Conservation (phyloP, 2,888 invertebrate species). For the Tetheella fluctuosa region DNA sequence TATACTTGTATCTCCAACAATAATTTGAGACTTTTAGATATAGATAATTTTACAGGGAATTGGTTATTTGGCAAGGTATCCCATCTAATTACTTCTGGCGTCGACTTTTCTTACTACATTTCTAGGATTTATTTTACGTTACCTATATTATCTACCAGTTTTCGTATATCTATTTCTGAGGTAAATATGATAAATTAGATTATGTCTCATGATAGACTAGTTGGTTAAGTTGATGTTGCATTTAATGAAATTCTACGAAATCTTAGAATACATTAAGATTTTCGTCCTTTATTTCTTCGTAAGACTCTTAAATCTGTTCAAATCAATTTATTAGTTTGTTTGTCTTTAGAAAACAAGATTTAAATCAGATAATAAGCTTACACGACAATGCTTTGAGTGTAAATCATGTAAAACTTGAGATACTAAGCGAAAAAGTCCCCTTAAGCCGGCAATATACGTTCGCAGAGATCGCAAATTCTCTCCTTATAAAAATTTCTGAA, state of each 20-base stretch:
- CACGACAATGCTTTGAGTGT: conserved; percentile 9
- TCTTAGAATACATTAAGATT: too few relatives aligned
- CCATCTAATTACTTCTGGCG: not conserved
- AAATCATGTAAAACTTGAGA: conserved; percentile 4
- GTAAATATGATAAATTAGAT: too few relatives aligned
- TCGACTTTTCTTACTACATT: not conserved
- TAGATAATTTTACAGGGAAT: not conserved
- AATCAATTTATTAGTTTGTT: conserved; percentile 6
- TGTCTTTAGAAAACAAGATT: not conserved
- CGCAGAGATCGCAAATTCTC: conserved; percentile 6
- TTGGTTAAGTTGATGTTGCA: too few relatives aligned
- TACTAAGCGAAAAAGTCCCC: not conserved
- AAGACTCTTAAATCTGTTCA: not conserved
- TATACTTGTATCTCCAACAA: not conserved
- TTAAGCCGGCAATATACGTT: not conserved
- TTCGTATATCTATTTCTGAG: too few relatives aligned
- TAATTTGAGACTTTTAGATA: not conserved
- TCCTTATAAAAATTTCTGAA: conserved; percentile 8
- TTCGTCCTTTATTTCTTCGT: too few relatives aligned
- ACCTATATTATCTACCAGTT: too few relatives aligned
- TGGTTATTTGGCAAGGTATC: not conserved
- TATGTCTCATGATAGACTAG: too few relatives aligned
- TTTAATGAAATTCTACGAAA: too few relatives aligned
- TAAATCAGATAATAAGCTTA: conserved; percentile 11
- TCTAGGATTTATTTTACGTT: not conserved